Conservation (phyloP, 1,140 invertebrate species). For the Luehdorfia chinensis region DNA sequence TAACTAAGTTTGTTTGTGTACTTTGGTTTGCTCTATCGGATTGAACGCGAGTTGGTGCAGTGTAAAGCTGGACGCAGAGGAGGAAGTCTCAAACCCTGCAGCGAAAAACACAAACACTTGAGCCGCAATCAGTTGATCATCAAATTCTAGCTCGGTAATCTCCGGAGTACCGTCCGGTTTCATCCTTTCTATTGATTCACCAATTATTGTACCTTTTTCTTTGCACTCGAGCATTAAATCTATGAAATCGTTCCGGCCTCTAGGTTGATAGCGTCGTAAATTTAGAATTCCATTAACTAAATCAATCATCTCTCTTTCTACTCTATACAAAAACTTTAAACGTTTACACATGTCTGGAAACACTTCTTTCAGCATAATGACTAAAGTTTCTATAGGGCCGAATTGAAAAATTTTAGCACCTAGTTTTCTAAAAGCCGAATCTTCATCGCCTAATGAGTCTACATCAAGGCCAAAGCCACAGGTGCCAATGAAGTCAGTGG, state of each 20-base stretch:
- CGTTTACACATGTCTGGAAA: constrained; percentile 19
- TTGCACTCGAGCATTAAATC: constrained; percentile 66
- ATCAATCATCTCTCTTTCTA: constrained; percentile 13
- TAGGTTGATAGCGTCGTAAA: constrained; percentile 30
- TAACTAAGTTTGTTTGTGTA: constrained; percentile 68
- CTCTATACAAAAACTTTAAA: background rate
- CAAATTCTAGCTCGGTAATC: constrained; percentile 31
- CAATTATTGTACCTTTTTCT: constrained; percentile 8
- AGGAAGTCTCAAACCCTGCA: constrained; percentile 80
- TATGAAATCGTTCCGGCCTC: constrained; percentile 73
- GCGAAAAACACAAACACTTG: constrained; percentile 79
- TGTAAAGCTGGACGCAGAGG: constrained; percentile 74
- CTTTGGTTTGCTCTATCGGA: constrained; percentile 77
- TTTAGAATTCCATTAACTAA: constrained; percentile 28
- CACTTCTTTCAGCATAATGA: constrained; percentile 27
- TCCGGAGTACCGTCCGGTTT: constrained; percentile 2
- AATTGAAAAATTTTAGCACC: constrained; percentile 42
- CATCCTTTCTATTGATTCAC: background rate
- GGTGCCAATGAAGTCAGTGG: constrained; percentile 44
- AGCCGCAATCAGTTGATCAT: constrained; percentile 56
- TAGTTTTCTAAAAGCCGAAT: constrained; percentile 41
- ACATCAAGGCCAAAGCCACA: constrained; percentile 40
- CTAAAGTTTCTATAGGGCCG: constrained; percentile 12
- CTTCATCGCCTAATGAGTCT: constrained; percentile 37
- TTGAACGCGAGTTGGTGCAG: constrained; percentile 78